Evolutionary conservation across 2,797 vertebrate genomes (phyloP), one percentile per base, ranked within the genome.

Genomic region (Amphiprion clarkii): DNA sequence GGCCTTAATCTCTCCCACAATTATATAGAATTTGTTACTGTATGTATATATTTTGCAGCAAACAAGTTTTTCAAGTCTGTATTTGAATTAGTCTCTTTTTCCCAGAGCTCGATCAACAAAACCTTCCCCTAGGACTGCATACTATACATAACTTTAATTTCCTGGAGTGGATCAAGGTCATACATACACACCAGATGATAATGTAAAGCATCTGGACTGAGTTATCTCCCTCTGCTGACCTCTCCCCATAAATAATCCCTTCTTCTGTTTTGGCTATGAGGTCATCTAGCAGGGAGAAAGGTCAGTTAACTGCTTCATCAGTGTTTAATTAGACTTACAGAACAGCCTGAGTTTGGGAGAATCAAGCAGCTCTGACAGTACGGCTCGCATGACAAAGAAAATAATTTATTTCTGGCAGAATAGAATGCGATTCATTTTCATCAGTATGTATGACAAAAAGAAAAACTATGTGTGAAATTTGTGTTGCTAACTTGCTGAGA

Each of bases 131-230:
- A 31, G 51, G 76, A 79, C 65, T n/a, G 27, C 54, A 83, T 80
- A 56, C 74, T 79, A 72, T 77, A 74, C 72, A 58, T 63, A 84
- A 66, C 40, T 91, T 86, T 87, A 84, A 92, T 93, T 90, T 93
- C 88, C 88, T 88, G 78, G 63, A 64, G 71, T 78, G 71, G 70
- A 77, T 88, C 83, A 86, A 52, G 76, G 69, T 74, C 29, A 67
- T n/a, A 23, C 56, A 79, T 67, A 79, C 63, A 74, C 69, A 76
- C 60, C 60, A 33, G 67, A 56, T 78, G 57, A 53, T 60, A 75
- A 57, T 76, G 64, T 79, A 79, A 88, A 86, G 79, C 90, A 93
- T 93, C 91, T 93, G 92, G 91, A 80, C 59, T 66, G 55, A 70
- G 83, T 93, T 93, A 89, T 83, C 83, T 75, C 49, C 63, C 66